These are phyloP conservation scores for Microplitis manilae DNA, from an alignment of 2,888 invertebrate genomes.

Conservation along the genomic window DNA sequence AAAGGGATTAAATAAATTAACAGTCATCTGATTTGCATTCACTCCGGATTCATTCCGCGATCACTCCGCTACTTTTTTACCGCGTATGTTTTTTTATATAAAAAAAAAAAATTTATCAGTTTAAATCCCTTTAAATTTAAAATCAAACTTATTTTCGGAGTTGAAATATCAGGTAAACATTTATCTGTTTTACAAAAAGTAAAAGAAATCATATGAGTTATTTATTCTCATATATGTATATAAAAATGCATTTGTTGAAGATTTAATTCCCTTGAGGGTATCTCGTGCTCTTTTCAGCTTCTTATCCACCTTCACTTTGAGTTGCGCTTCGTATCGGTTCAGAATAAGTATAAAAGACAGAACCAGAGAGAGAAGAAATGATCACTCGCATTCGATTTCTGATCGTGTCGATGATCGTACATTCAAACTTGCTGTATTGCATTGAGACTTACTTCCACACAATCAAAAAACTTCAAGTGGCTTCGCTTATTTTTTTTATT, in stretches of 20 bases:
- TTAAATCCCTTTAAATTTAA: no score
- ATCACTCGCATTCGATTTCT: neutral
- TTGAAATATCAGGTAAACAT: no score
- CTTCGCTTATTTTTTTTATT: neutral
- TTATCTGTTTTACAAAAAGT: no score
- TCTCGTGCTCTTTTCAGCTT: neutral
- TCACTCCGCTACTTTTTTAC: no score
- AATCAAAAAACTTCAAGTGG: neutral
- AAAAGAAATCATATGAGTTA: no score
- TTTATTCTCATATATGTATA: neutral
- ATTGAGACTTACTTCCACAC: neutral
- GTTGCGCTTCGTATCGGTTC: neutral
- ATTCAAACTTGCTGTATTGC: neutral
- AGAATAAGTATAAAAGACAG: neutral
- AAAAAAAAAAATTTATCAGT: no score
- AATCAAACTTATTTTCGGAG: no score
- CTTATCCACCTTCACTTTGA: conserved; percentile 1
- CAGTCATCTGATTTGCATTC: no score
- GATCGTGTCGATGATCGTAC: neutral
- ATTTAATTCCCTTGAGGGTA: neutral
- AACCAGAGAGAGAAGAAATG: neutral
- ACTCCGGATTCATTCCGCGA: no score
- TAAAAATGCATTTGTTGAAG: neutral
- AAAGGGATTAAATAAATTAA: no score
- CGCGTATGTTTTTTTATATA: no score